Conservation (phyloP, 2,797 vertebrate species). For the Enteromius viviparus region DNA sequence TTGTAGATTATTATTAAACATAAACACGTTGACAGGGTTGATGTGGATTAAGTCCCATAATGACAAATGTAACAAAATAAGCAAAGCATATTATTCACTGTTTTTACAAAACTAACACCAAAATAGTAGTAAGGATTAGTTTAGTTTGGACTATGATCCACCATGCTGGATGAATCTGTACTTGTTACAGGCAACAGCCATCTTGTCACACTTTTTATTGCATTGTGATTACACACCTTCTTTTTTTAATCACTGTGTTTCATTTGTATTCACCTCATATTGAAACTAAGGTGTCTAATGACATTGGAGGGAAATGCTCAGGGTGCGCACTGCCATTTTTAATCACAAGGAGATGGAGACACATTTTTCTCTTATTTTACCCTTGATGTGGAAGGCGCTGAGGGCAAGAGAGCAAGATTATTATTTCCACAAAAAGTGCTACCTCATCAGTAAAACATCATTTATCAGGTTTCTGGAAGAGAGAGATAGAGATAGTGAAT, state of each 20-base stretch:
- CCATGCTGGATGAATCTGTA: conserved; percentile 96
- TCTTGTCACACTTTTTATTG: conserved; percentile 21
- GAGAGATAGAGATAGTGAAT: conserved; percentile 27
- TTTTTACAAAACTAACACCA: background rate
- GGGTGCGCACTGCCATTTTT: background rate
- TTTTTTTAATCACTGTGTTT: conserved; percentile 1
- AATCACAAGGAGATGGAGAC: conserved; percentile 32
- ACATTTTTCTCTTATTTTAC: conserved; percentile 26
- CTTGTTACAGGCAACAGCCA: conserved; percentile 56
- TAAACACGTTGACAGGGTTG: background rate
- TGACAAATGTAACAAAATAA: background rate
- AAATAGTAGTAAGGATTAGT: conserved; percentile 88
- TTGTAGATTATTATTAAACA: background rate
- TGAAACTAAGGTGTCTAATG: conserved; percentile 5
- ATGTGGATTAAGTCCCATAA: background rate
- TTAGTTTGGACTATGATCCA: conserved; percentile 94
- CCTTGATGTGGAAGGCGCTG: conserved; percentile 53
- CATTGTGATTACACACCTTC: conserved; percentile 54
- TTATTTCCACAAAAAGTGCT: conserved; percentile 54
- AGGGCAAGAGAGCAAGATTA: conserved; percentile 43
- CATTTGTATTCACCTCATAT: conserved; percentile 17
- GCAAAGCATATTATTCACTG: background rate
- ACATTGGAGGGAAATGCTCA: background rate
- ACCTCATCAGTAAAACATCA: conserved; percentile 40
- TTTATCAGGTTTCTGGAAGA: conserved; percentile 51